Evolutionary conservation across 1,140 invertebrate species (phyloP), one percentile per base, ranked within the genome.

Genomic region (Aleiodes sp.): DNA sequence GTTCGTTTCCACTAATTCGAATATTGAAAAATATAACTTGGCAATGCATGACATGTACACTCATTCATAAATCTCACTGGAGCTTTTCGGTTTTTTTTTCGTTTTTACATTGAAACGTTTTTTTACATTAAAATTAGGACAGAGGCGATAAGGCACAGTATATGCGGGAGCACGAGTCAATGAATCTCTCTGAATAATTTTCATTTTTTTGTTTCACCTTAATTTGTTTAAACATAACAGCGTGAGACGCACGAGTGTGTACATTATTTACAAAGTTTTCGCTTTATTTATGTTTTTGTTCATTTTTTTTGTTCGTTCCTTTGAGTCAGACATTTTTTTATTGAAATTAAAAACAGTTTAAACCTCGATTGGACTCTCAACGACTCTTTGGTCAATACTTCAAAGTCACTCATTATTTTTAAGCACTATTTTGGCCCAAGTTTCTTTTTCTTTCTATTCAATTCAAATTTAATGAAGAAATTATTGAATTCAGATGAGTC

Each of bases 61-160:
- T 43, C 16, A 19, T 33, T 31, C 37, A 16, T 31, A 10, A 28
- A n/a, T 28, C 12, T 35, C 16, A 39, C n/a, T 37, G 33, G 16
- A 41, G 35, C n/a, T 14, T 14, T 59, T 59, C 7, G 2, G 26
- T 28, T 31, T 31, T 59, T 31, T 16, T 14, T 59, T 59, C 9
- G 1, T 59, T 59, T 29, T 59, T 16, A 59, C 28, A 59, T 29
- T 28, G 24, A 59, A 8, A 33, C 12, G 7, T 33, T 33, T 8
- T 8, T 33, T 1, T 33, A 33, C 31, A 33, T 29, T 59, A 16
- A 16, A 29, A n/a, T 59, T 24, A 68, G 56, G 65, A 68, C 37
- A 60, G 57, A 68, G 65, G 57, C 57, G 21, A 68, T 68, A 68
- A 68, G 65, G 65, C 65, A 68, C 65, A 68, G 8, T 60, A 61